These are phyloP conservation scores for Palythoa grandiflora DNA, from an alignment of 92 coral and sea anemone species.

Conservation along the genomic window DNA sequence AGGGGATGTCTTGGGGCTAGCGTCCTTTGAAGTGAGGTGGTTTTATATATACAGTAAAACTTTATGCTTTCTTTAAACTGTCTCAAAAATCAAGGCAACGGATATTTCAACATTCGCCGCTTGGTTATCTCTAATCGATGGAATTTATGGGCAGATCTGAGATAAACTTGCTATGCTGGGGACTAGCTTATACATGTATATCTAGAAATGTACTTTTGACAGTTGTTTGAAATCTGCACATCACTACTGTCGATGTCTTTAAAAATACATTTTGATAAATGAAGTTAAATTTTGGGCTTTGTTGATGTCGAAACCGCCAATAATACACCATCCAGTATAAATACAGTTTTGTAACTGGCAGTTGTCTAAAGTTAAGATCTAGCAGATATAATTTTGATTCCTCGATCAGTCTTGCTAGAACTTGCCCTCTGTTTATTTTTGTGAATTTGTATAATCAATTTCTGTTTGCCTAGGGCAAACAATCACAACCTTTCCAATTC, in stretches of 20 bases:
- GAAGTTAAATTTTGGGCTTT: not conserved
- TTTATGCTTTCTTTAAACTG: not conserved
- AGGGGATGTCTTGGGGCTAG: not conserved
- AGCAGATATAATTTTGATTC: not conserved
- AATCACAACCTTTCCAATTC: not conserved
- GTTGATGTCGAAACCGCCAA: not conserved
- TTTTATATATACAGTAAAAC: not conserved
- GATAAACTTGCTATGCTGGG: not conserved
- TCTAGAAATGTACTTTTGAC: not conserved
- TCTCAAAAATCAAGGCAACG: not conserved
- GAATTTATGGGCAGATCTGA: not conserved
- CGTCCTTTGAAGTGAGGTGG: not conserved
- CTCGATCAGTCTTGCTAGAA: not conserved
- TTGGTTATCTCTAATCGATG: not conserved
- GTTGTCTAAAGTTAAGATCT: not conserved
- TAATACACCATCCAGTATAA: not conserved
- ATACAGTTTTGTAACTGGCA: not conserved
- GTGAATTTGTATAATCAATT: not conserved
- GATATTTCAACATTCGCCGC: not conserved
- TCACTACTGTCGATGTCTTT: not conserved
- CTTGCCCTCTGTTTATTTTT: not conserved
- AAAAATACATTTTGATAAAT: not conserved
- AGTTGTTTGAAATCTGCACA: not conserved
- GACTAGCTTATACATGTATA: not conserved
- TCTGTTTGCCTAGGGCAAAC: conserved; percentile 9